Evolutionary conservation across 1,140 invertebrate species (phyloP).

Genomic region (Drosophila lini): DNA sequence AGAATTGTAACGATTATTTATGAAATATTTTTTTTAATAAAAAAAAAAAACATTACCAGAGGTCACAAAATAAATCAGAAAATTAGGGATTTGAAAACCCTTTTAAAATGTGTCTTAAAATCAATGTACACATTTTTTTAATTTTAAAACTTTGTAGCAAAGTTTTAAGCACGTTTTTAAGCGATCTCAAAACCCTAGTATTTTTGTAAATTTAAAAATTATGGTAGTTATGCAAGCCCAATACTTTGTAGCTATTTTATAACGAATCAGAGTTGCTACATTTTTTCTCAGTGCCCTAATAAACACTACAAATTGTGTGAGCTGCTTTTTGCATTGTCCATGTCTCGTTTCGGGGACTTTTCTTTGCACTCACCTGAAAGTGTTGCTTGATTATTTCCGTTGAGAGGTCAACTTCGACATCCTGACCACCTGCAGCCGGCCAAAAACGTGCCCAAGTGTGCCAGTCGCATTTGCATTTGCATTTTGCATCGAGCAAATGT

Average conservation of each 20-base stretch:
- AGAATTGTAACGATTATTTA: neutral
- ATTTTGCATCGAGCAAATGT: constrained; percentile 47
- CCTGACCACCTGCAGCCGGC: constrained; percentile 80
- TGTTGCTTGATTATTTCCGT: constrained; percentile 84
- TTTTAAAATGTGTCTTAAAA: neutral
- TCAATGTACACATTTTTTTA: too few species aligned
- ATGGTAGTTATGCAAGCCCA: too few species aligned
- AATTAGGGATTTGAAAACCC: neutral
- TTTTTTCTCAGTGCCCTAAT: constrained; percentile 27
- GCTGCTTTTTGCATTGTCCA: constrained; percentile 47
- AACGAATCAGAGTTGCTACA: too few species aligned
- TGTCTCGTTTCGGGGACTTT: constrained; percentile 25
- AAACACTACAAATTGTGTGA: constrained; percentile 59
- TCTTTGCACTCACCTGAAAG: constrained; percentile 81
- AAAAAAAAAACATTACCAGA: neutral
- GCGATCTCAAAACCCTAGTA: too few species aligned
- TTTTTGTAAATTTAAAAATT: too few species aligned
- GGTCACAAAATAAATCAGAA: too few species aligned
- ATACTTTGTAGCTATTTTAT: too few species aligned
- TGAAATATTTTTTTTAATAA: neutral
- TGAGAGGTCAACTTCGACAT: constrained; percentile 83
- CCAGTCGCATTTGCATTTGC: constrained; percentile 53
- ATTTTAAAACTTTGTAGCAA: too few species aligned
- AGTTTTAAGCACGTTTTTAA: too few species aligned
- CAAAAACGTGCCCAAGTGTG: constrained; percentile 78